These are phyloP conservation scores for Gobio occitaniae DNA, from an alignment of 2,797 vertebrate genomes.

Conservation along the genomic window DNA sequence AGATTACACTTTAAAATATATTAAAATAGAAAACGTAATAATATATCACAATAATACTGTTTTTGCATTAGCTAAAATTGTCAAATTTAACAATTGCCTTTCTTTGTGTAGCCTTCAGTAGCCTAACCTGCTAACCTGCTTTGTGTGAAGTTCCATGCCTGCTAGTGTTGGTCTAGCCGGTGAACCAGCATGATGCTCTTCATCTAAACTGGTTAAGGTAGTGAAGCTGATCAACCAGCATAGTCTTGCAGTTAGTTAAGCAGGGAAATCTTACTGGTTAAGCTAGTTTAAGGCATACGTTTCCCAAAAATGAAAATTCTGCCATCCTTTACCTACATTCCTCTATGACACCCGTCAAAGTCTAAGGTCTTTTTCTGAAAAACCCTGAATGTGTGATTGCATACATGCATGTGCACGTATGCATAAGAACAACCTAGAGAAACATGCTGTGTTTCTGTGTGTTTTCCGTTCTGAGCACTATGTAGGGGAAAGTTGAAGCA, in stretches of 20 bases:
- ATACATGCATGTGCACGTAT: conserved; percentile 3
- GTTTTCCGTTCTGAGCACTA: neutral
- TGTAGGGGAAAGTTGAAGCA: conserved; percentile 48
- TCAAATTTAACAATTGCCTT: neutral
- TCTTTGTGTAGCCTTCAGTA: neutral
- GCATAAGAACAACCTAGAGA: neutral
- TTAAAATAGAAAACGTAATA: no score
- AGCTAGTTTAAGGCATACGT: neutral
- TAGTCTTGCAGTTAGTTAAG: neutral
- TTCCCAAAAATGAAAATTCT: neutral
- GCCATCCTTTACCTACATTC: neutral
- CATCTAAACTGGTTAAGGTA: neutral
- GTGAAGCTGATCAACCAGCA: neutral
- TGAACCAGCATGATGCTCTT: neutral
- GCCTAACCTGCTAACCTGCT: neutral
- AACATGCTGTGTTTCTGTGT: neutral
- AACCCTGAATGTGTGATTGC: neutral
- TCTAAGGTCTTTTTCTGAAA: conserved; percentile 61
- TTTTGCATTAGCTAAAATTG: neutral
- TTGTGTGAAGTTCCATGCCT: neutral
- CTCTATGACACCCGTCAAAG: conserved; percentile 50
- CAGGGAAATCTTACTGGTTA: neutral
- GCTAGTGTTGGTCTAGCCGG: neutral
- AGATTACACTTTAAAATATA: no score
- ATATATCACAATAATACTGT: no score